Evolutionary conservation across 2,113 vertebrate species (phyloP).

Genomic region (Butorides virescens): DNA sequence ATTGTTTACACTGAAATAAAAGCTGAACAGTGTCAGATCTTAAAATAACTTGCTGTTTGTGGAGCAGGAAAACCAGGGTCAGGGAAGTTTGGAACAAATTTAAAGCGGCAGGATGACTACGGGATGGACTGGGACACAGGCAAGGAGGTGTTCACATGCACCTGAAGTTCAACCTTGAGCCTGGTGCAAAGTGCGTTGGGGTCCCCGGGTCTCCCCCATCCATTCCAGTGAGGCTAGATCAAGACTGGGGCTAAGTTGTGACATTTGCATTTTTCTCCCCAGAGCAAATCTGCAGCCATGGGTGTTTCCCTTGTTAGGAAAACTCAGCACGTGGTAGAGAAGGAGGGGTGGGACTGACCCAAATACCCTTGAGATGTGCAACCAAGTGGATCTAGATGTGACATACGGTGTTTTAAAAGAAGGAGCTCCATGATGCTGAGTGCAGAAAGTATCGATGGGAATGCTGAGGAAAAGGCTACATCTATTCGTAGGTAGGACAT

Average conservation of each 20-base stretch:
- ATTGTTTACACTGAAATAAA: constrained; percentile 60
- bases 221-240: neutral
- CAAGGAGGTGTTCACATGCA: neutral
- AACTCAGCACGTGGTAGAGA: neutral
- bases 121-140: neutral
- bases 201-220: neutral
- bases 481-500: fast-evolving
- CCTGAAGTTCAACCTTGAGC: neutral
- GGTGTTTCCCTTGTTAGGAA: neutral
- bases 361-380: neutral
- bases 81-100: constrained; percentile 53
- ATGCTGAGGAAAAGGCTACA: neutral
- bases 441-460: neutral
- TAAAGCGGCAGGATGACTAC: constrained; percentile 39
- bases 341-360: neutral
- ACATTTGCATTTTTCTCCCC: neutral
- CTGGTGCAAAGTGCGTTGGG: neutral
- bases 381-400: neutral
- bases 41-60: constrained; percentile 67
- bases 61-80: constrained; percentile 57
- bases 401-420: neutral
- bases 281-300: neutral
- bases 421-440: neutral
- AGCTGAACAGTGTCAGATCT: constrained; percentile 49
- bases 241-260: neutral